Percentiles rank a stretch among this genome's conserved stretches.
Conservation (phyloP, 2,888 invertebrate species). For the Trisateles emortualis region DNA sequence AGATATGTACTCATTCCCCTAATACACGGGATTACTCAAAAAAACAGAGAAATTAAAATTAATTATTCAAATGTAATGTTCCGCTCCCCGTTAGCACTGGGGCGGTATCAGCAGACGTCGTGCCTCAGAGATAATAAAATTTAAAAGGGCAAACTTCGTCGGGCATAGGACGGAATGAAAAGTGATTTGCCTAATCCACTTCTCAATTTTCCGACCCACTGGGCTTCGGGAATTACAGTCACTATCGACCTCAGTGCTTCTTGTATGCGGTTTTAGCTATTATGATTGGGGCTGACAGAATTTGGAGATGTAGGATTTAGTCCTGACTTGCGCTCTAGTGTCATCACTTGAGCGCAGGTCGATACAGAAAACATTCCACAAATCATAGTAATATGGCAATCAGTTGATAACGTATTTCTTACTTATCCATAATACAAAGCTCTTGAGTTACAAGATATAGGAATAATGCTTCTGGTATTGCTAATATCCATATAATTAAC, state of each 20-base stretch:
- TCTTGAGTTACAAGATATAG: no score
- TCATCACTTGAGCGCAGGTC: no score
- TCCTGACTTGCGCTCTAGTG: neutral
- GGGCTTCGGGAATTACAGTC: slow-evolving; percentile 66
- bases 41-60: slow-evolving; percentile 30
- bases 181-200: slow-evolving; percentile 87
- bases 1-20: slow-evolving; percentile 4
- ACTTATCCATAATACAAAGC: no score
- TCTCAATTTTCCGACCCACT: slow-evolving; percentile 83
- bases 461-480: no score
- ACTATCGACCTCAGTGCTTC: slow-evolving; percentile 60
- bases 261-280: slow-evolving; percentile 31
- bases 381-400: no score
- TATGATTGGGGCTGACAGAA: slow-evolving; percentile 6
- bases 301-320: neutral
- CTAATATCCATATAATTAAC: no score
- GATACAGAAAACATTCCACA: no score
- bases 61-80: slow-evolving; percentile 44
- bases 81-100: slow-evolving; percentile 45
- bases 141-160: slow-evolving; percentile 84
- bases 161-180: slow-evolving; percentile 78
- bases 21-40: slow-evolving; percentile 9
- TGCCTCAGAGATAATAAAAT: slow-evolving; percentile 80
- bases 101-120: slow-evolving; percentile 49
- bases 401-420: no score